Evolutionary conservation across 2,888 invertebrate species (phyloP), one percentile per base, ranked within the genome.

Genomic region (Serrognathus titanus): DNA sequence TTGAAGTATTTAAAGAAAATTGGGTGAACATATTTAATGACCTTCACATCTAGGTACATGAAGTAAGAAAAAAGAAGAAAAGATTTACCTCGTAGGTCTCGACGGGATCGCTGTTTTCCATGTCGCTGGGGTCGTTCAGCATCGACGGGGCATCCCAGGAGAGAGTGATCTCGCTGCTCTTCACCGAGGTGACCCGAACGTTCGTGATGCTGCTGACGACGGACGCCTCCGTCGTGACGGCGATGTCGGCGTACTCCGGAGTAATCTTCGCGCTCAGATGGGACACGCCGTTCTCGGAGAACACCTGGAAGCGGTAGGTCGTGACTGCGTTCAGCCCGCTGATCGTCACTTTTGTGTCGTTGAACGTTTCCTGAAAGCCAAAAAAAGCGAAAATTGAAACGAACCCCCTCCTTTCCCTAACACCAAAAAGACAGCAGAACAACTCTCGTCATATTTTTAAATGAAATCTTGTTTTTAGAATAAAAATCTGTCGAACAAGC

Each of bases 251-350:
- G 78, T 85, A 92, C 71, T 91, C 90, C 60, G 82, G 83, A 55
- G 79, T 76, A 9, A 82, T 74, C 24, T 71, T 68, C 16, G 65
- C 63, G 5, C 81, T 85, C 61, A 87, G 77, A 61, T 86, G 85
- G 1, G 93, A 90, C 1, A 97, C 89, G 9, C 96, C 95, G 80
- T 97, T 97, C 76, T 91, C 89, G 51, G 94, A 89, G 78, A 87
- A 91, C 39, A 97, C 89, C 82, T 92, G 90, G 72, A 97, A 91
- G 63, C 89, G 87, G 76, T 98, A 99, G 48, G 91, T 90, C 20
- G 94, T 94, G 10, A 93, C 91, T 1, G 98, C 93, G 73, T 92
- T 92, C 57, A 99, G 81, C 53, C 94, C 94, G 53, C 89, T 89
- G 53, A 97, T 85, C 47, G 92, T 94, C n/a, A 97, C 88, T 79